Evolutionary conservation across 2,888 invertebrate species (phyloP).

Genomic region (Pandemis corylana): DNA sequence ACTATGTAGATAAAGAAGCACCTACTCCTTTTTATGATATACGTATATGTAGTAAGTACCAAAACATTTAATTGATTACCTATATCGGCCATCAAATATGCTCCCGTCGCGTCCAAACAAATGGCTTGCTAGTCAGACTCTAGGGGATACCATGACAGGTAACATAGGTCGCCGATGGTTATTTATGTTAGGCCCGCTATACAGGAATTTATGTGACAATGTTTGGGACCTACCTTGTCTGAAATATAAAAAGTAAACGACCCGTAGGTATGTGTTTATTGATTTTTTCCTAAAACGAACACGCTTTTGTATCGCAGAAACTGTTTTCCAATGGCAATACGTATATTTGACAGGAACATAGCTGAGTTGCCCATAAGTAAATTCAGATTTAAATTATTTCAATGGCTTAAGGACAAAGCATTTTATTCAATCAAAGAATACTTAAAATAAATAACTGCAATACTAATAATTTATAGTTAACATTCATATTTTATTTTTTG

Average conservation of each 20-base stretch:
- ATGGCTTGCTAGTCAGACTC: slow-evolving; percentile 15
- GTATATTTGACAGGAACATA: too few relatives aligned
- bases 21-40: too few relatives aligned
- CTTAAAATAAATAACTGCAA: too few relatives aligned
- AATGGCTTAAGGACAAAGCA: too few relatives aligned
- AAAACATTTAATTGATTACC: slow-evolving; percentile 13
- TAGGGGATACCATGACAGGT: slow-evolving; percentile 18
- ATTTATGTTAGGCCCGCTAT: slow-evolving; percentile 26
- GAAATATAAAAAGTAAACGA: slow-evolving; percentile 2
- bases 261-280: neutral
- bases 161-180: slow-evolving; percentile 23
- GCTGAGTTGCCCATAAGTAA: too few relatives aligned
- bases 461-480: too few relatives aligned
- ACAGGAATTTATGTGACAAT: slow-evolving; percentile 20
- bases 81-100: slow-evolving; percentile 17
- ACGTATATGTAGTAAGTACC: neutral
- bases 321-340: too few relatives aligned
- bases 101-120: slow-evolving; percentile 24
- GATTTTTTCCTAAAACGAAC: neutral
- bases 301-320: too few relatives aligned
- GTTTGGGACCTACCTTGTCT: neutral
- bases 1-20: too few relatives aligned
- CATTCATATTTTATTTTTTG: too few relatives aligned
- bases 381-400: too few relatives aligned
- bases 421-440: too few relatives aligned